These are phyloP conservation scores for Eucera pruinosa DNA, from an alignment of 2,888 invertebrate genomes.

Conservation along the genomic window DNA sequence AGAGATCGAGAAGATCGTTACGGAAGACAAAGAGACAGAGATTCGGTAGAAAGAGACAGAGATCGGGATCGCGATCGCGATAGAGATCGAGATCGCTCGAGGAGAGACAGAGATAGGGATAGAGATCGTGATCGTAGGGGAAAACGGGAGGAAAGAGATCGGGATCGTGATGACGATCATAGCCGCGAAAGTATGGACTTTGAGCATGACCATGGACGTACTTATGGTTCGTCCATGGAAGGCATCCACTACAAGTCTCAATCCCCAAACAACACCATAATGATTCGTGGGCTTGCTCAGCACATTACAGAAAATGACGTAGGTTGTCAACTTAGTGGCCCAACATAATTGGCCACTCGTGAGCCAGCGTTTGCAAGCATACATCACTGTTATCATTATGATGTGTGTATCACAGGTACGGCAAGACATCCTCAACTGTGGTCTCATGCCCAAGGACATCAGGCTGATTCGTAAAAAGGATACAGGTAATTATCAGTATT, in stretches of 20 bases:
- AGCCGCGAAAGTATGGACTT: slow-evolving; percentile 81
- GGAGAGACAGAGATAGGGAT: slow-evolving; percentile 77
- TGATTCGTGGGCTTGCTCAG: slow-evolving; percentile 90
- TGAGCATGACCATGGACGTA: slow-evolving; percentile 80
- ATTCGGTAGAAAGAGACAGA: slow-evolving; percentile 76
- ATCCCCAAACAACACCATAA: slow-evolving; percentile 89
- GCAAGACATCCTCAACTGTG: slow-evolving; percentile 90
- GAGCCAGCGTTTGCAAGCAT: slow-evolving; percentile 63
- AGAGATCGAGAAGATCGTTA: slow-evolving; percentile 78
- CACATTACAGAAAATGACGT: slow-evolving; percentile 92
- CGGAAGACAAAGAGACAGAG: slow-evolving; percentile 73
- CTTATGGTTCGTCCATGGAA: slow-evolving; percentile 81
- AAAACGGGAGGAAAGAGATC: slow-evolving; percentile 76
- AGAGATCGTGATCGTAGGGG: slow-evolving; percentile 76
- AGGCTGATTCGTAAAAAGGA: slow-evolving; percentile 93
- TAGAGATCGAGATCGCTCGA: slow-evolving; percentile 76
- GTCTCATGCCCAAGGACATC: slow-evolving; percentile 91
- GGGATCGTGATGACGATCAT: slow-evolving; percentile 81
- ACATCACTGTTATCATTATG: slow-evolving; percentile 74
- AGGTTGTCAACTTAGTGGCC: slow-evolving; percentile 82
- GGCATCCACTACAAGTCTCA: slow-evolving; percentile 86
- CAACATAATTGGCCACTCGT: slow-evolving; percentile 67
- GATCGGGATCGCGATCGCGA: slow-evolving; percentile 79
- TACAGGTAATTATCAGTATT: slow-evolving; percentile 88
- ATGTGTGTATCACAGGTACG: slow-evolving; percentile 88